phyloP scores from a whole-genome alignment of 2,888 invertebrate genomes.

The Campoplex capitator region DNA sequence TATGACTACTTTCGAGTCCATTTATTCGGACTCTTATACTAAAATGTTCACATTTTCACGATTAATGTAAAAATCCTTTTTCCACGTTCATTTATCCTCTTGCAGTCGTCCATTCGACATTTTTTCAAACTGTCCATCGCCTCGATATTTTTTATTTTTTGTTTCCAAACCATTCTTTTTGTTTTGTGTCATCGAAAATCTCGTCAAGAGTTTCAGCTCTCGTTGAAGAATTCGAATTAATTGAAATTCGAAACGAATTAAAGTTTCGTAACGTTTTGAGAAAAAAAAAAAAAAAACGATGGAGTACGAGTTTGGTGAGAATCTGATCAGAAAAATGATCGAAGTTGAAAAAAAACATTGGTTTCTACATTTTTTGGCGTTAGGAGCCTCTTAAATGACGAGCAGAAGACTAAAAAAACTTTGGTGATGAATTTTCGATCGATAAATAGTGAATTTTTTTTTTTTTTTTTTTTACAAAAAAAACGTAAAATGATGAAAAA shows the following conservation, averaged over 20 bases:
- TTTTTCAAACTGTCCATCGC: neutral
- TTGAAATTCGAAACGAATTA: neutral
- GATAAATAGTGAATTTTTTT: neutral
- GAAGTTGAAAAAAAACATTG: neutral
- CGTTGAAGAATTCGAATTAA: too few species aligned
- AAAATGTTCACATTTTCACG: too few species aligned
- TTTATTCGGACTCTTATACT: conserved; percentile 17
- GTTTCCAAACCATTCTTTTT: neutral
- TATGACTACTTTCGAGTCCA: conserved; percentile 57
- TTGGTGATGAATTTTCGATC: neutral
- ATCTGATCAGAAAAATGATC: too few species aligned
- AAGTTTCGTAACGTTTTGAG: neutral
- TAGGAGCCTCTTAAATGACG: neutral
- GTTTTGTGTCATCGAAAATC: neutral
- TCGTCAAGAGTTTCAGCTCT: too few species aligned
- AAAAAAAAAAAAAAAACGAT: too few species aligned
- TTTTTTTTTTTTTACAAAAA: neutral
- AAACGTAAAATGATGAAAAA: neutral
- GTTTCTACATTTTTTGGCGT: neutral
- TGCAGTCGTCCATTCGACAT: neutral
- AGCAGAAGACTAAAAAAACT: neutral
- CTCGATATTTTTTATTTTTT: neutral
- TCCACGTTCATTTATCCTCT: neutral
- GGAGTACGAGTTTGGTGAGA: too few species aligned
- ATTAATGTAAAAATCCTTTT: neutral